Conservation (phyloP, 2,888 invertebrate genomes). For the Pediacus dermestoides region DNA sequence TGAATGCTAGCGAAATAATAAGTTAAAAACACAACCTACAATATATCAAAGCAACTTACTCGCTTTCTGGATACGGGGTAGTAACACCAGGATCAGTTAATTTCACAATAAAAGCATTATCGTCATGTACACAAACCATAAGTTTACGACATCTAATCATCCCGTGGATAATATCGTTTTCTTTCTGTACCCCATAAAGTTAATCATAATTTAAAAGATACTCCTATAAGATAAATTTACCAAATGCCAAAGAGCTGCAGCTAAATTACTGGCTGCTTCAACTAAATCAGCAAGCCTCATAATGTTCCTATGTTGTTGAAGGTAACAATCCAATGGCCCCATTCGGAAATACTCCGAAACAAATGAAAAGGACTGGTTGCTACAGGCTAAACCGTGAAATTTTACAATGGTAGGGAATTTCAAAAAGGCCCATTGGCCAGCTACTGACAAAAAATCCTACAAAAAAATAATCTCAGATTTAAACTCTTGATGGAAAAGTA, state of each 20-base stretch:
- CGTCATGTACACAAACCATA: constrained; percentile 70
- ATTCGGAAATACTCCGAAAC: constrained; percentile 76
- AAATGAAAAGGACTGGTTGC: constrained; percentile 74
- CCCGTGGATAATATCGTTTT: constrained; percentile 79
- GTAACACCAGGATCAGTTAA: constrained; percentile 79
- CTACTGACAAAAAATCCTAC: constrained; percentile 73
- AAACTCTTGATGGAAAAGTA: too few relatives aligned
- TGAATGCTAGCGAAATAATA: constrained; percentile 79
- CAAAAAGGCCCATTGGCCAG: constrained; percentile 75
- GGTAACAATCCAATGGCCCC: constrained; percentile 74
- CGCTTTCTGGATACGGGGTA: constrained; percentile 56
- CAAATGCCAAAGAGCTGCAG: constrained; percentile 83
- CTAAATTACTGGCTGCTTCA: constrained; percentile 76
- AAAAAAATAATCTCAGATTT: too few relatives aligned
- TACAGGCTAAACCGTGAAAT: constrained; percentile 72
- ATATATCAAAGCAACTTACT: constrained; percentile 57
- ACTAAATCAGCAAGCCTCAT: constrained; percentile 70
- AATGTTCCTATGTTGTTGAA: constrained; percentile 51
- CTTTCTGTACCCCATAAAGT: constrained; percentile 58
- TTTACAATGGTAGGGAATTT: constrained; percentile 74
- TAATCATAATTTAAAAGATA: constrained; percentile 8
- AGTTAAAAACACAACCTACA: constrained; percentile 6
- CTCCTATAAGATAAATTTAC: constrained; percentile 49
- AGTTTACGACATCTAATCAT: constrained; percentile 79
- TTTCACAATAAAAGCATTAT: constrained; percentile 70